Evolutionary conservation across 2,888 invertebrate genomes (phyloP).

Genomic region (Lithophane leautieri): DNA sequence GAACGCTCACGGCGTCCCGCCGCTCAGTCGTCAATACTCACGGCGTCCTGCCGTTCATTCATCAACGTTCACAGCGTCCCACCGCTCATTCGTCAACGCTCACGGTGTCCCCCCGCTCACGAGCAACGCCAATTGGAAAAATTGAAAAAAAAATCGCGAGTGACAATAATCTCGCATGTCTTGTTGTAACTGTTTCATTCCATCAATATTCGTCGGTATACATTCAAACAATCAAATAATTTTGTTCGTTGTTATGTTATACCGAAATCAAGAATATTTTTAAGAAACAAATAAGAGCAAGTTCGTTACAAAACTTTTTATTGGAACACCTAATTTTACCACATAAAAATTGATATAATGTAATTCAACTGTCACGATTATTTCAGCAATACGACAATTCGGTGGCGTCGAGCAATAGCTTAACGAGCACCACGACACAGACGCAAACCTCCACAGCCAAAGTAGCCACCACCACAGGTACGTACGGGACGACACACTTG

Average conservation of each 20-base stretch:
- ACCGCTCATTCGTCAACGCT: too few relatives aligned
- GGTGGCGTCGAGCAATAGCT: slow-evolving; percentile 84
- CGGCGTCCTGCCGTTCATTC: too few relatives aligned
- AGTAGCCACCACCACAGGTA: slow-evolving; percentile 87
- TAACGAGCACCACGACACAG: slow-evolving; percentile 82
- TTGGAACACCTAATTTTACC: not conserved
- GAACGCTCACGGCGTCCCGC: too few relatives aligned
- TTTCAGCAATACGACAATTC: slow-evolving; percentile 87
- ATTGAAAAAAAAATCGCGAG: too few relatives aligned
- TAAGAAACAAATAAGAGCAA: not conserved
- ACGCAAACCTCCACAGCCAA: slow-evolving; percentile 90
- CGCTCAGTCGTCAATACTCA: too few relatives aligned
- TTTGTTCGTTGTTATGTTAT: not conserved
- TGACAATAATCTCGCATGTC: not conserved
- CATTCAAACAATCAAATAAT: not conserved
- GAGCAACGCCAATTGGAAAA: too few relatives aligned
- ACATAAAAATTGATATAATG: too few relatives aligned
- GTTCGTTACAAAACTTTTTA: not conserved
- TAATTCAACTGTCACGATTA: slow-evolving; percentile 12
- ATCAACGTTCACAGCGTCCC: too few relatives aligned
- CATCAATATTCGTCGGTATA: too few relatives aligned
- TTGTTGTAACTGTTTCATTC: not conserved
- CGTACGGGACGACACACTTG: not conserved
- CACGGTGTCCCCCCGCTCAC: too few relatives aligned
- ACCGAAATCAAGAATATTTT: not conserved